These are phyloP conservation scores for Chironomus tentans DNA, from an alignment of 2,888 invertebrate species.

Conservation along the genomic window DNA sequence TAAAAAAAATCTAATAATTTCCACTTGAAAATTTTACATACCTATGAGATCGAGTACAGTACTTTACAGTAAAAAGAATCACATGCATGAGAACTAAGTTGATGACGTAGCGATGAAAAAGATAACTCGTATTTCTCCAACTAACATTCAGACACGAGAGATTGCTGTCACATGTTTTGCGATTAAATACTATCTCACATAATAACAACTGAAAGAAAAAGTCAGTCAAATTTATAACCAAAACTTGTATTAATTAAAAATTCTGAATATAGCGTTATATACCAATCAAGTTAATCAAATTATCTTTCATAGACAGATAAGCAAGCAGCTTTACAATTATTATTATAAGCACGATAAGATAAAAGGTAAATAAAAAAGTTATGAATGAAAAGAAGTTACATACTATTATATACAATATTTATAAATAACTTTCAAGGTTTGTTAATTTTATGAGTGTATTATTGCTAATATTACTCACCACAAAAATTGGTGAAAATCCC, in stretches of 20 bases:
- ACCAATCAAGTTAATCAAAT: too few species aligned
- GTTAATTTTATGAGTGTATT: too few species aligned
- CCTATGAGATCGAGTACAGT: slow-evolving; percentile 13
- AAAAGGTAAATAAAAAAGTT: too few species aligned
- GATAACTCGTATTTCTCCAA: not conserved
- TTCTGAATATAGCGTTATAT: too few species aligned
- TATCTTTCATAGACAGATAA: too few species aligned
- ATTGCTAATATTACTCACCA: not conserved
- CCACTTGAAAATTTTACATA: not conserved
- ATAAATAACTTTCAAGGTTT: too few species aligned
- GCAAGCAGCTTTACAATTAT: too few species aligned
- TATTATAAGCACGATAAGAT: too few species aligned
- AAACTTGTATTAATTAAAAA: too few species aligned
- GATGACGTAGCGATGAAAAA: not conserved
- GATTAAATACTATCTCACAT: not conserved
- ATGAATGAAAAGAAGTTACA: too few species aligned
- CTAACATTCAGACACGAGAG: not conserved
- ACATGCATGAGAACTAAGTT: slow-evolving; percentile 8
- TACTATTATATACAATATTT: too few species aligned
- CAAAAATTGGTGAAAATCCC: not conserved
- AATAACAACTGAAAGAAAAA: not conserved
- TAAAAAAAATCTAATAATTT: not conserved
- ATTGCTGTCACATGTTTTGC: not conserved
- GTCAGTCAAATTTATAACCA: too few species aligned
- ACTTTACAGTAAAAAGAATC: not conserved